A percentile compares a stretch with the other conserved stretches of the same genome.
Conservation (phyloP, 2,113 vertebrate genomes). For the Ranitomeya variabilis region DNA sequence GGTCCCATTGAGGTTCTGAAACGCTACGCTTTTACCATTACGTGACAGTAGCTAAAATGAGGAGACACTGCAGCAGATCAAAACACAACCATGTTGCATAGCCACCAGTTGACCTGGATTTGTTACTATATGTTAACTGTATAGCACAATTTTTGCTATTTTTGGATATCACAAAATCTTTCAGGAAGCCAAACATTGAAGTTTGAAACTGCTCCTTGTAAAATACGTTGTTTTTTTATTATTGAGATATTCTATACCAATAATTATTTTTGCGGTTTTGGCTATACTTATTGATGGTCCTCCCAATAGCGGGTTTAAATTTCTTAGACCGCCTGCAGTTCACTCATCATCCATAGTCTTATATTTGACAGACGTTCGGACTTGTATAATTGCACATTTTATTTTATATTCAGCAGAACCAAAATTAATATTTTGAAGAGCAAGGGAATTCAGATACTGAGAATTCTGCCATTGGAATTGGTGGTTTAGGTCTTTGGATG, state of each 20-base stretch:
- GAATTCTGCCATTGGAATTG: not conserved
- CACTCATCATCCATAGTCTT: not conserved
- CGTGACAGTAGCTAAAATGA: not conserved
- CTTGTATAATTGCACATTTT: not conserved
- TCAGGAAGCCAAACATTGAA: not conserved
- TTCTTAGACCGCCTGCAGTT: not conserved
- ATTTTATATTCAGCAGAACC: not conserved
- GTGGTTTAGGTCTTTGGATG: not conserved
- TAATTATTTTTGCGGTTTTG: slow-evolving; percentile 9
- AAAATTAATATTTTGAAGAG: not conserved
- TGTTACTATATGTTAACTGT: not conserved
- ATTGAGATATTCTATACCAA: not conserved
- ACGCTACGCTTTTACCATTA: not conserved
- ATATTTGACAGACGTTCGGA: not conserved
- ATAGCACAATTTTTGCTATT: not conserved
- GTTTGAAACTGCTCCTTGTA: not conserved
- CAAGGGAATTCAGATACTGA: not conserved
- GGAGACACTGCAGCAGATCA: not conserved
- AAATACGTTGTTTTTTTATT: not conserved
- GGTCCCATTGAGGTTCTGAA: not conserved
- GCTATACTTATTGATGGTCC: not conserved
- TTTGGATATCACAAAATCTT: not conserved
- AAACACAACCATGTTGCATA: not conserved
- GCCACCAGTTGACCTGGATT: not conserved
- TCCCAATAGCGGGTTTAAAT: not conserved